Evolutionary conservation across 2,113 vertebrate species (phyloP).

Genomic region (Ailurus styani): DNA sequence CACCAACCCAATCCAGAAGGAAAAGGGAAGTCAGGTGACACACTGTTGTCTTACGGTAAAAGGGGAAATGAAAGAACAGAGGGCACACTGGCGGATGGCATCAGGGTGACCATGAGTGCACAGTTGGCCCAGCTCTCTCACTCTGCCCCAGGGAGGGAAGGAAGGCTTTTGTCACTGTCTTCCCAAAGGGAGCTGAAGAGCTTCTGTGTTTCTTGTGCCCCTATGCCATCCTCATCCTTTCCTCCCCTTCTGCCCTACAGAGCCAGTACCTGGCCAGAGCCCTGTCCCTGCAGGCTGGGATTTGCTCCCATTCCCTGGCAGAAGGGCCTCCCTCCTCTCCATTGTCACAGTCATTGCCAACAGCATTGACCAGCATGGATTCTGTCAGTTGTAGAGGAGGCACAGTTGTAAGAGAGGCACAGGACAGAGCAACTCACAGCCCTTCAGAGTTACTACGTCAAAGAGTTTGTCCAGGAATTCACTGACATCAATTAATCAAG

Average conservation of each 20-base stretch:
- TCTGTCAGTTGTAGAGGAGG: not conserved
- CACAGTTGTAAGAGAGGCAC: not conserved
- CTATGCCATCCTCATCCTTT: too few species aligned
- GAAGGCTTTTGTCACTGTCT: not conserved
- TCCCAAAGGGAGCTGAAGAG: not conserved
- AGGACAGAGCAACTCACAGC: not conserved
- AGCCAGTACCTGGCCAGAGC: not conserved
- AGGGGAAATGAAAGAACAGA: not conserved
- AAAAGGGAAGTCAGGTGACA: not conserved
- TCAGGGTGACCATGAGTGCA: not conserved
- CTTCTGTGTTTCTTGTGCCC: not conserved
- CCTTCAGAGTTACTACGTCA: not conserved
- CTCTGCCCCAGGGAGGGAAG: not conserved
- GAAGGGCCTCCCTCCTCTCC: not conserved
- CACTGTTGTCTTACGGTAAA: not conserved
- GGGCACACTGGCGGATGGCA: not conserved
- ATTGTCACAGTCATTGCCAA: not conserved
- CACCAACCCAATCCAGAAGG: not conserved
- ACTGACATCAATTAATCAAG: not conserved
- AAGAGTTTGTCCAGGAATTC: not conserved
- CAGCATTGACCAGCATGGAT: too few species aligned
- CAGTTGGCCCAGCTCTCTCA: not conserved
- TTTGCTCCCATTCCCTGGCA: too few species aligned
- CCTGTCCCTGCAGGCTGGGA: accelerated
- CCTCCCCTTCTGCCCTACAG: not conserved